These are phyloP conservation scores for Centroberyx gerrardi DNA, from an alignment of 2,797 vertebrate genomes.

Conservation along the genomic window DNA sequence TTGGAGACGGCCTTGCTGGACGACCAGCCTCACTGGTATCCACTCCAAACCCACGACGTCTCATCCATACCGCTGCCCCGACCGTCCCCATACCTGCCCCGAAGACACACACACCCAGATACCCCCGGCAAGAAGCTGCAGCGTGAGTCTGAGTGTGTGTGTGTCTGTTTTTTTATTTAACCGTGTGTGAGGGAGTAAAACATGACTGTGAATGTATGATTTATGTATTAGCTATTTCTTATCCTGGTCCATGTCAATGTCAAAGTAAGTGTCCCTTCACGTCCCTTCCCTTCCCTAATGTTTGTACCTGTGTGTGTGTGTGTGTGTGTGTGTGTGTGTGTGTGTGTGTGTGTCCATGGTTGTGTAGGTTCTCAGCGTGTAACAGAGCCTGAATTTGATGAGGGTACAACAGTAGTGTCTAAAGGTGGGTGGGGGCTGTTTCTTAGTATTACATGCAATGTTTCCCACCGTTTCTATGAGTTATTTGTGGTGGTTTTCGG, in stretches of 20 bases:
- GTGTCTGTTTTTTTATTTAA: background rate
- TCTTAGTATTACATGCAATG: constrained; percentile 42
- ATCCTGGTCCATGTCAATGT: constrained; percentile 17
- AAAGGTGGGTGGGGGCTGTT: constrained; percentile 93
- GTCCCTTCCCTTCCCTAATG: constrained; percentile 34
- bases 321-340: constrained; percentile 45
- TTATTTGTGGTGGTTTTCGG: constrained; percentile 34
- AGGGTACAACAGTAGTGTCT: constrained; percentile 94
- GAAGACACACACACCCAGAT: constrained; percentile 91
- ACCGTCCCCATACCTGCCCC: constrained; percentile 94
- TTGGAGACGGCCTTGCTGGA: constrained; percentile 98
- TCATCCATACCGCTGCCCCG: constrained; percentile 98
- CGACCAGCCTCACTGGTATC: constrained; percentile 99
- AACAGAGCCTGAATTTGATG: constrained; percentile 97
- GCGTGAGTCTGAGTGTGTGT: constrained; percentile 86
- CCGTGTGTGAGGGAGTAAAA: too few relatives aligned
- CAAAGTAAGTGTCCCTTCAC: constrained; percentile 45
- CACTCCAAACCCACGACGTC: constrained; percentile 96
- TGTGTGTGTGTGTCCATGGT: constrained; percentile 65
- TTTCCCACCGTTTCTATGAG: constrained; percentile 18
- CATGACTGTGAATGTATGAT: constrained; percentile 12
- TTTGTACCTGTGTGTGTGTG: constrained; percentile 25
- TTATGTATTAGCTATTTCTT: background rate
- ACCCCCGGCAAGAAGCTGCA: constrained; percentile 94
- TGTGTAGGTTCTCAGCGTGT: constrained; percentile 97